A percentile compares a stretch with the other conserved stretches of the same genome.
Conservation (phyloP, 2,797 vertebrate genomes). For the Gastrophryne carolinensis region DNA sequence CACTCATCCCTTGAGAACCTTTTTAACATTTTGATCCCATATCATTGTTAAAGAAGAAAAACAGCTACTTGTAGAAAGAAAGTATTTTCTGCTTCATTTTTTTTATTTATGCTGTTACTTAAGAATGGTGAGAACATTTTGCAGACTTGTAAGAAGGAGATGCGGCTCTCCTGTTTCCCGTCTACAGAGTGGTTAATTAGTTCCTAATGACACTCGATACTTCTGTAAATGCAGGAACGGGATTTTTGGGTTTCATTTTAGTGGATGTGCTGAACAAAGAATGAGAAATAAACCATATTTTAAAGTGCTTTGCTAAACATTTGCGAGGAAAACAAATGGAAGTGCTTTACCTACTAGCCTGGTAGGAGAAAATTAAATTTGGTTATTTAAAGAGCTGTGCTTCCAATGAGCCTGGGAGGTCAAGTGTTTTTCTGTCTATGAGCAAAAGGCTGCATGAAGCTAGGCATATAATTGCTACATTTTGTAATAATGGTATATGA, state of each 20-base stretch:
- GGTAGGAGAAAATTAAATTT: conserved; percentile 16
- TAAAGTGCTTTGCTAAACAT: conserved; percentile 13
- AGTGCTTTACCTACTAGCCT: not conserved
- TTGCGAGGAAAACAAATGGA: conserved; percentile 9
- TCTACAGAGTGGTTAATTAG: conserved; percentile 50
- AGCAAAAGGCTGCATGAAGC: conserved; percentile 24
- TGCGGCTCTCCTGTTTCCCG: conserved; percentile 42
- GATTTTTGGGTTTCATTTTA: conserved; percentile 15
- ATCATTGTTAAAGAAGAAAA: conserved; percentile 49
- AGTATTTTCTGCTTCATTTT: conserved; percentile 48
- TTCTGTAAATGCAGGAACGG: conserved; percentile 28
- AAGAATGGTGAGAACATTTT: conserved; percentile 59
- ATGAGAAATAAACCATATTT: not conserved
- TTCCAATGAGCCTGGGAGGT: conserved; percentile 25
- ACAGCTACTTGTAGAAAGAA: conserved; percentile 44
- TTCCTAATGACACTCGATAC: conserved; percentile 40
- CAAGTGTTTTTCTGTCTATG: conserved; percentile 26
- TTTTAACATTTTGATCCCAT: conserved; percentile 57
- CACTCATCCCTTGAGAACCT: not conserved
- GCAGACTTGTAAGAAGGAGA: conserved; percentile 35
- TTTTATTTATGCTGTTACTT: conserved; percentile 59
- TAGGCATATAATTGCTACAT: conserved; percentile 33
- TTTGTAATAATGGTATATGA: conserved; percentile 31
- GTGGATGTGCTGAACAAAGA: not conserved
- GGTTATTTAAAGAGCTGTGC: conserved; percentile 10